These are phyloP conservation scores for Gavia stellata DNA, from an alignment of 2,113 vertebrate genomes.

Conservation along the genomic window DNA sequence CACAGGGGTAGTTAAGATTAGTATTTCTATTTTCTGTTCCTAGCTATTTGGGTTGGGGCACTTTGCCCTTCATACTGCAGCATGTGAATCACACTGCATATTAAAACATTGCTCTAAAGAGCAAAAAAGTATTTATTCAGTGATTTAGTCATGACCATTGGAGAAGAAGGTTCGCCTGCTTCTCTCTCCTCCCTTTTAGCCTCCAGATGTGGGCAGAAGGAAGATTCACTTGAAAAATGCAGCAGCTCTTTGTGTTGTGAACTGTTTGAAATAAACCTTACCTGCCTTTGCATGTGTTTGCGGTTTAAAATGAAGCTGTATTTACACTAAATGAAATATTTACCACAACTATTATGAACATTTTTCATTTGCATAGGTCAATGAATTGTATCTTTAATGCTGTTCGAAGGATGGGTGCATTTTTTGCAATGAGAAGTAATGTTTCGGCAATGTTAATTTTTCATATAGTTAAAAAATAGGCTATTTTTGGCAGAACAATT, in stretches of 20 bases:
- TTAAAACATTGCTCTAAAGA: background rate
- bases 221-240: background rate
- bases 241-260: background rate
- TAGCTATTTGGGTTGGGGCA: background rate
- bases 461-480: background rate
- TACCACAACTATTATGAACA: background rate
- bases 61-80: background rate
- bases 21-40: background rate
- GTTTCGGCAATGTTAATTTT: background rate
- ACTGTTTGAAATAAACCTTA: background rate
- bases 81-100: background rate
- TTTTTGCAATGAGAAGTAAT: background rate
- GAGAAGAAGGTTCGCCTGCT: background rate
- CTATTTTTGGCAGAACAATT: background rate
- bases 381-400: slow-evolving; percentile 4
- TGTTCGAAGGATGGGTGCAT: background rate
- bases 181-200: background rate
- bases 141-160: background rate
- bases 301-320: slow-evolving; percentile 7
- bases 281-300: background rate
- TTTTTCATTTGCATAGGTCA: slow-evolving; percentile 31
- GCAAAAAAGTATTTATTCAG: background rate
- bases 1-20: background rate
- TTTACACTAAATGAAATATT: slow-evolving; percentile 40
- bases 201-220: background rate